Base-by-base conservation (phyloP, 2,113 vertebrate genomes). In the Protomyctophum bolini region DNA sequence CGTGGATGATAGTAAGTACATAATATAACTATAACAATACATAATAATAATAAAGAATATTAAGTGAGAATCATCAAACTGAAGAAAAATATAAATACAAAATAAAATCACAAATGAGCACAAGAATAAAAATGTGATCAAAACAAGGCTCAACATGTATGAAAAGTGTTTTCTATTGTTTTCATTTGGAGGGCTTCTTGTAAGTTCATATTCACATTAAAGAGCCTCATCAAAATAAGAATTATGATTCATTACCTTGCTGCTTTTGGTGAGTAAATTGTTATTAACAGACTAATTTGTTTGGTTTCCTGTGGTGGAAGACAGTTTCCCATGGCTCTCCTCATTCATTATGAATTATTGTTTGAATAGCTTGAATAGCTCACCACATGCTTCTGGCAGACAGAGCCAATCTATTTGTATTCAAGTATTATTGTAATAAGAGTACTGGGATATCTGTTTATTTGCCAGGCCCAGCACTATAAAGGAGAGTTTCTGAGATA, bases 281-380 rank as follows among this genome's bases (percentile, higher is more conserved):
- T 48, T 3, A 54, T 68, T 48, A 11, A 21, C 59, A 12, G 52
- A 66, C 11, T 66, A 66, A 72, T 70, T 1, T n/a, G 47, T 56
- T 83, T 10, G 48, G 69, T 21, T 54, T 3, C 10, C 33, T 73
- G 55, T 2, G 11, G 28, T 48, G 29, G 10, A 6, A 21, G 6
- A 50, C 10, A 75, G 29, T 14, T 5, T 49, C 41, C 15, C 61
- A 60, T 63, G 7, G 63, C 50, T 52, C 11, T 48, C 2, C 33
- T 67, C 61, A 69, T 10, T 15, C 28, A 21, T 29, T 48, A 76
- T 66, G 58, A 72, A 10, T 50, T 33, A 72, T 7, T 11, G 28
- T 10, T 28, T 41, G 21, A 41, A 46, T 50, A 41, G 7, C 45
- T 70, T 65, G 21, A 21, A 21, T 21, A 21, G 21, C 21, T 60